Evolutionary conservation across 1,140 invertebrate species (phyloP).

Genomic region (Solen grandis): DNA sequence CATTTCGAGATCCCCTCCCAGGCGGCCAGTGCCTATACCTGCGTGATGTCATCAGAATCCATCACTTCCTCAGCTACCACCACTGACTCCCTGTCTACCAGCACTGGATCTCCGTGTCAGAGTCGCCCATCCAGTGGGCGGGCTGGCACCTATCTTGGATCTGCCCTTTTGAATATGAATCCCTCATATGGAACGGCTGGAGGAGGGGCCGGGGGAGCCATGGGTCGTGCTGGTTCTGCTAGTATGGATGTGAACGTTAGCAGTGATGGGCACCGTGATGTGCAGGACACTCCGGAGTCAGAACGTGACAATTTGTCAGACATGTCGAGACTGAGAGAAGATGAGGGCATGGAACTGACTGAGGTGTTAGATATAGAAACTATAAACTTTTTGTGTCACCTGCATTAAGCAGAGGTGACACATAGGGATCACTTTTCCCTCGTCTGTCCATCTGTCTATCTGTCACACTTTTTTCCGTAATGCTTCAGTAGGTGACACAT

Average conservation of each 20-base stretch:
- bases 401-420: too few species aligned
- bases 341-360: too few species aligned
- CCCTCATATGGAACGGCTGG: background rate
- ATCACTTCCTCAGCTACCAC: background rate
- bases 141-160: background rate
- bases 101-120: background rate
- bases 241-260: slow-evolving; percentile 46
- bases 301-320: slow-evolving; percentile 1
- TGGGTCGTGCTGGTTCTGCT: background rate
- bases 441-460: too few species aligned
- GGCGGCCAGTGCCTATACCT: background rate
- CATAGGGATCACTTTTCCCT: too few species aligned
- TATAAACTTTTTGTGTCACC: too few species aligned
- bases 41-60: background rate
- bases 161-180: background rate
- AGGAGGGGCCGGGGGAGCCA: background rate
- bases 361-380: too few species aligned
- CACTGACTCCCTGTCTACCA: background rate
- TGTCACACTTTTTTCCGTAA: too few species aligned
- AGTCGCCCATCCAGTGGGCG: background rate
- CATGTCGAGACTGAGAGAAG: background rate
- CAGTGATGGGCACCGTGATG: background rate
- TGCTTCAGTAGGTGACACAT: too few species aligned
- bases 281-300: slow-evolving; percentile 34
- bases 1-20: slow-evolving; percentile 88